These are phyloP conservation scores for Oryctolagus cuniculus DNA, from an alignment of 2,113 vertebrate species.

Conservation along the genomic window mOryCun1.1 NC_091443.1:20428501-20429000, in stretches of 20 bases:
- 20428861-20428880: not conserved
- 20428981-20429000: constrained; percentile 28
- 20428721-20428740: not conserved
- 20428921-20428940: not conserved
- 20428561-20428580: constrained; percentile 12
- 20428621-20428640: not conserved
- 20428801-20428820: not conserved
- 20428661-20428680: not conserved
- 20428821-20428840: not conserved
- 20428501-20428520: constrained; percentile 24
- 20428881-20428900: constrained; percentile 7
- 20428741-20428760: not conserved
- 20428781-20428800: too few species aligned
- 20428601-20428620: constrained; percentile 12
- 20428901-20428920: constrained; percentile 15
- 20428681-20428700: not conserved
- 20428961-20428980: constrained; percentile 41
- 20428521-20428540: not conserved
- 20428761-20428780: not conserved
- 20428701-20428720: not conserved
- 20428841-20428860: not conserved
- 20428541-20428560: constrained; percentile 37
- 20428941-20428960: constrained; percentile 24
- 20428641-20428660: not conserved
- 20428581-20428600: constrained; percentile 38